A percentile compares a stretch with the other conserved stretches of the same genome.
phyloP scores from a whole-genome alignment of 2,797 vertebrate species.

The Gallirallus australis region DNA sequence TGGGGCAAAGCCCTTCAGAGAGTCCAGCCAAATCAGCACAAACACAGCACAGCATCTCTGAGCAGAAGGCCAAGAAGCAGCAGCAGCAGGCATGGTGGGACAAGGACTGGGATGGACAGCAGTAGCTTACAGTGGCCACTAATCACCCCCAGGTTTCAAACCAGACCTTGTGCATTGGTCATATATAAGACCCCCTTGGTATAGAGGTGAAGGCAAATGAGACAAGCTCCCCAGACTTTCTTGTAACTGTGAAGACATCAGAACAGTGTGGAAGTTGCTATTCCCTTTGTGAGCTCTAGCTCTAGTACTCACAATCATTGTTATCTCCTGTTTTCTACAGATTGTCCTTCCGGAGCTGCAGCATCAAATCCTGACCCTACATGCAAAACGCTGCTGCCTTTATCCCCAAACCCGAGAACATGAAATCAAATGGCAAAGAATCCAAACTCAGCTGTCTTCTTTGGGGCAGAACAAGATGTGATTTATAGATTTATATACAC shows the following conservation, averaged over 20 bases:
- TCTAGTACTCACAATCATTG: neutral
- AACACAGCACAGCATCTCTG: neutral
- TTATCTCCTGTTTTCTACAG: neutral
- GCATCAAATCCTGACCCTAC: neutral
- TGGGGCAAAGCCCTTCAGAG: neutral
- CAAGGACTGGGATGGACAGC: neutral
- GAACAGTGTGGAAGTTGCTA: neutral
- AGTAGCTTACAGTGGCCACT: neutral
- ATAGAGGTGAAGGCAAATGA: neutral
- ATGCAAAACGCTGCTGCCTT: neutral
- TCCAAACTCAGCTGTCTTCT: neutral
- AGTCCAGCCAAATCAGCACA: neutral
- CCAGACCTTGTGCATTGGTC: accelerated
- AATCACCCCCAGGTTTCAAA: accelerated
- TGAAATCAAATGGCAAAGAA: neutral
- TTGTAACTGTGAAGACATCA: neutral
- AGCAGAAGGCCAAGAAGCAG: neutral
- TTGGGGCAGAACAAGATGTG: conserved; percentile 1
- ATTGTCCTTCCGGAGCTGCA: neutral
- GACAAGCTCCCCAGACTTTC: neutral
- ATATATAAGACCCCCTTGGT: neutral
- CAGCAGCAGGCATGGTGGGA: neutral
- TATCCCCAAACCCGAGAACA: neutral
- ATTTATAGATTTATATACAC: conserved; percentile 27
- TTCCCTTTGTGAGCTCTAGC: neutral